phyloP scores from a whole-genome alignment of 2,888 invertebrate genomes.

The Pteria penguin region DNA sequence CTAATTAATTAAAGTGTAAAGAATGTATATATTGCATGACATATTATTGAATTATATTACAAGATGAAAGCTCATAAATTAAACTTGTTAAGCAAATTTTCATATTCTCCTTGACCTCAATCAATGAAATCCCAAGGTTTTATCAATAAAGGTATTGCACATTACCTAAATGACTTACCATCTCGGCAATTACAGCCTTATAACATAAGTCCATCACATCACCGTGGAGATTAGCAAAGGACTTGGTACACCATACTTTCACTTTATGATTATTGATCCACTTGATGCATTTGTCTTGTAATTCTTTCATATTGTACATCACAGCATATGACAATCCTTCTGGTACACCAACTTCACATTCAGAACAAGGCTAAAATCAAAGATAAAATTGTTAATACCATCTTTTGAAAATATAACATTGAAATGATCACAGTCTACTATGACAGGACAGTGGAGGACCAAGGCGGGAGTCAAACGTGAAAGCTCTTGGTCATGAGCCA shows the following conservation, averaged over 20 bases:
- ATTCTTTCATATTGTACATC: slow-evolving; percentile 91
- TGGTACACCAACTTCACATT: slow-evolving; percentile 91
- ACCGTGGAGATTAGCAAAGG: slow-evolving; percentile 91
- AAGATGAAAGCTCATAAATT: too few species aligned
- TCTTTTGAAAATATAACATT: too few species aligned
- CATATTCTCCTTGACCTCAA: too few species aligned
- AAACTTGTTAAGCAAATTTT: too few species aligned
- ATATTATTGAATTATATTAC: too few species aligned
- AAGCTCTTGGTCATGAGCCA: too few species aligned
- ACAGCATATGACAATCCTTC: slow-evolving; percentile 93
- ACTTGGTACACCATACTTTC: slow-evolving; percentile 94
- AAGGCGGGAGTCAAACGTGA: too few species aligned
- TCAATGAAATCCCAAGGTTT: too few species aligned
- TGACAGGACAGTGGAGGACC: too few species aligned
- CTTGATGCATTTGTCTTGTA: slow-evolving; percentile 90
- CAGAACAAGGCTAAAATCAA: slow-evolving; percentile 91
- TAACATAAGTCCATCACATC: slow-evolving; percentile 82
- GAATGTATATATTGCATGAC: too few species aligned
- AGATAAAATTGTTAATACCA: too few species aligned
- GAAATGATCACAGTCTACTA: too few species aligned
- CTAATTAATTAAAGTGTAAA: not conserved
- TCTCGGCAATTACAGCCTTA: slow-evolving; percentile 60
- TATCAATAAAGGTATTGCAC: not conserved
- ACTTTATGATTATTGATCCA: slow-evolving; percentile 94
- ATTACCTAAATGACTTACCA: slow-evolving; percentile 64